These are phyloP conservation scores for Sternarchorhynchus goeldii DNA, from an alignment of 2,797 vertebrate genomes.

Conservation along the genomic window DNA sequence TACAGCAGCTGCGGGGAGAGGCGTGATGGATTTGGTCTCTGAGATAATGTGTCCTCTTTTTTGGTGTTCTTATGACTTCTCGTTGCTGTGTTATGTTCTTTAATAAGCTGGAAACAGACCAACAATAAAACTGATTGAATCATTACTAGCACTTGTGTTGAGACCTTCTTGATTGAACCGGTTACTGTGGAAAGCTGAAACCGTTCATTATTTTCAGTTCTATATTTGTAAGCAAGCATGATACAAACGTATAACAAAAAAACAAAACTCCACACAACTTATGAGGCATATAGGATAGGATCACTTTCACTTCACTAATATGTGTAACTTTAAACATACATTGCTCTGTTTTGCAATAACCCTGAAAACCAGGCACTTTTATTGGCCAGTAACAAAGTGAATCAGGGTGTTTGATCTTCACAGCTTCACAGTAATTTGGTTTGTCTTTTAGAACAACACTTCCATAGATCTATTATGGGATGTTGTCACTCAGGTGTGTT, in stretches of 20 bases:
- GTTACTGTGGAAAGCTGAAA: background rate
- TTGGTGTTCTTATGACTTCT: conserved; percentile 77
- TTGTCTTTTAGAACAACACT: conserved; percentile 37
- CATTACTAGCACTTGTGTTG: conserved; percentile 29
- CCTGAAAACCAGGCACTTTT: conserved; percentile 1
- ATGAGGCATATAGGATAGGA: too few species aligned
- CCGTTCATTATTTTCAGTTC: background rate
- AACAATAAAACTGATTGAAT: conserved; percentile 60
- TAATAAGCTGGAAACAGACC: conserved; percentile 74
- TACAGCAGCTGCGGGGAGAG: conserved; percentile 14
- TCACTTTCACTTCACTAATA: too few species aligned
- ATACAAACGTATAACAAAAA: too few species aligned
- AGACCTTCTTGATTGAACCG: conserved; percentile 6
- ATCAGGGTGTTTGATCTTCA: conserved; percentile 19
- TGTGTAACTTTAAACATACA: conserved; percentile 16
- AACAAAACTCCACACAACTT: too few species aligned
- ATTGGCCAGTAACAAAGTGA: background rate
- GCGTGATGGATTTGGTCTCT: conserved; percentile 60
- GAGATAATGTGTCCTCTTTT: conserved; percentile 72
- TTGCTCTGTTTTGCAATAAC: background rate
- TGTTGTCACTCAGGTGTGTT: conserved; percentile 22
- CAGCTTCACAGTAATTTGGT: background rate
- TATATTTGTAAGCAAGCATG: background rate
- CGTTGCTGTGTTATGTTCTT: conserved; percentile 82
- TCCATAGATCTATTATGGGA: conserved; percentile 28